phyloP scores from a whole-genome alignment of 2,888 invertebrate genomes.

The Dicyrtoma fusca region DNA sequence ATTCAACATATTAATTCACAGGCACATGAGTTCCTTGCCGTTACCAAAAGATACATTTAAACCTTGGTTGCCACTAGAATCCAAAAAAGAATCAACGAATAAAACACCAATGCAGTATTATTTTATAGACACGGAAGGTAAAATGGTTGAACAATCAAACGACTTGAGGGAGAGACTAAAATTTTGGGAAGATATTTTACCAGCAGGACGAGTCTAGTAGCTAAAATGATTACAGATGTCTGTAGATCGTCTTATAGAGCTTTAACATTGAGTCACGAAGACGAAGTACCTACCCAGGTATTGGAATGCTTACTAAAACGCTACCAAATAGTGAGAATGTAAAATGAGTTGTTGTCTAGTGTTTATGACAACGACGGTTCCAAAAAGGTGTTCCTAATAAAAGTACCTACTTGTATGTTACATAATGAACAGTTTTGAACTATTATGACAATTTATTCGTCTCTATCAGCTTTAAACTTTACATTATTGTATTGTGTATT shows the following conservation, averaged over 20 bases:
- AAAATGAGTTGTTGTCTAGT: no score
- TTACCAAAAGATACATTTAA: neutral
- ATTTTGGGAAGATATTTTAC: slow-evolving; percentile 5
- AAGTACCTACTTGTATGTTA: neutral
- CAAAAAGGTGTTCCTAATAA: neutral
- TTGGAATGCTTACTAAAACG: no score
- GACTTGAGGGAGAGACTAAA: neutral
- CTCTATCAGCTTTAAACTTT: no score
- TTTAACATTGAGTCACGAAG: no score
- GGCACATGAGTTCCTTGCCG: neutral
- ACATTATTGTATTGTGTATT: no score
- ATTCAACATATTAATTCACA: neutral
- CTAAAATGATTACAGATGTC: no score
- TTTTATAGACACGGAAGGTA: neutral
- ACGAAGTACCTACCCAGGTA: no score
- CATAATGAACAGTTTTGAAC: no score
- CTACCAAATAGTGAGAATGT: no score
- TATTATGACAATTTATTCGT: no score
- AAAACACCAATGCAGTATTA: slow-evolving; percentile 13
- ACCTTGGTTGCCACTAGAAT: neutral
- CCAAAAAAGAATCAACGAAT: neutral
- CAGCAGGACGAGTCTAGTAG: neutral
- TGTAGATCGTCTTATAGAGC: no score
- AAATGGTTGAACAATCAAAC: neutral
- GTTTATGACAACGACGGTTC: no score